phyloP scores from a whole-genome alignment of 92 coral and sea anemone species.

The Palythoa caribaeorum region DNA sequence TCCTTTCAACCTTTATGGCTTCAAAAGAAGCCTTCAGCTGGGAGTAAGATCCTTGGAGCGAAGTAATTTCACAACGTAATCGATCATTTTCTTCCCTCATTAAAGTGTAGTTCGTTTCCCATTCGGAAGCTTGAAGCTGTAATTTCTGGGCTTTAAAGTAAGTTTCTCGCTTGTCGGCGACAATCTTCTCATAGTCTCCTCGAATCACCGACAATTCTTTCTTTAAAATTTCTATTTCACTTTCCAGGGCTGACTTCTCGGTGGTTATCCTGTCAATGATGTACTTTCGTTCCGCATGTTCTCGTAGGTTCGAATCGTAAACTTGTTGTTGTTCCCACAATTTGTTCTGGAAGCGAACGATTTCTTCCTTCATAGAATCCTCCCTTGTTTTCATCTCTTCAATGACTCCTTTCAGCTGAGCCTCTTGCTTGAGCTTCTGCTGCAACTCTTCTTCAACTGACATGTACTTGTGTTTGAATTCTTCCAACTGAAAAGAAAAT shows the following conservation, averaged over 20 bases:
- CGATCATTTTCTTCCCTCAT: conserved; percentile 75
- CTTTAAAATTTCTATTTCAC: conserved; percentile 62
- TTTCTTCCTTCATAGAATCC: conserved; percentile 57
- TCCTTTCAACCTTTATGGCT: conserved; percentile 15
- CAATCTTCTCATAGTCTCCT: conserved; percentile 61
- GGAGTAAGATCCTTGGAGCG: conserved; percentile 43
- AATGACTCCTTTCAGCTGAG: conserved; percentile 50
- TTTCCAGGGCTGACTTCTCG: conserved; percentile 54
- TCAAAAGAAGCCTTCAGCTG: conserved; percentile 38
- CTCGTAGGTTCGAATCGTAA: conserved; percentile 61
- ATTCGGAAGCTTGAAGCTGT: conserved; percentile 70
- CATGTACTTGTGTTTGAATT: conserved; percentile 22
- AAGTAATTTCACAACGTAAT: conserved; percentile 54
- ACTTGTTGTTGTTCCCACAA: conserved; percentile 67
- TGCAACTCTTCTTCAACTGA: conserved; percentile 47
- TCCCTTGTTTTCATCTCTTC: conserved; percentile 57
- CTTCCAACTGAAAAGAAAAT: conserved; percentile 6
- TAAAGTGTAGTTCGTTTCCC: conserved; percentile 71
- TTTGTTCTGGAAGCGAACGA: conserved; percentile 47
- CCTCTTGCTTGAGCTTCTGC: conserved; percentile 43
- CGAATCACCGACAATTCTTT: conserved; percentile 55
- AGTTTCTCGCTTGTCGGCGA: conserved; percentile 70
- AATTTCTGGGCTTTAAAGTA: conserved; percentile 65
- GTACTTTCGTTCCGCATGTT: conserved; percentile 57
- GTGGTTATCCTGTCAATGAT: conserved; percentile 61